Conservation (phyloP, 2,888 invertebrate species). For the Stenoptilia bipunctidactyla region DNA sequence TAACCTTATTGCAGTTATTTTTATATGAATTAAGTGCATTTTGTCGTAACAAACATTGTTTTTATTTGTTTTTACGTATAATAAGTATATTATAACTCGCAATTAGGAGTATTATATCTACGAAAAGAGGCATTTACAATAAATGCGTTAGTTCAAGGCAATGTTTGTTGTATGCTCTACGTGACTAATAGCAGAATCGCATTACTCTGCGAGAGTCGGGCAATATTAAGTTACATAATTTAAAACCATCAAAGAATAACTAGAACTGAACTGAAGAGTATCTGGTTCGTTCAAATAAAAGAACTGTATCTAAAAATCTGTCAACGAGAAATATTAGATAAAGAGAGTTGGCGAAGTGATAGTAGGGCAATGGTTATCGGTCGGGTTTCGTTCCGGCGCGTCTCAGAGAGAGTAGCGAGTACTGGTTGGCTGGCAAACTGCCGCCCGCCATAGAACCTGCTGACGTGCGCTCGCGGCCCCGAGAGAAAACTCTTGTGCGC, state of each 20-base stretch:
- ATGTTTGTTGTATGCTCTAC: slow-evolving; percentile 25
- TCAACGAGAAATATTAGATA: slow-evolving; percentile 24
- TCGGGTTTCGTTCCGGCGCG: slow-evolving; percentile 42
- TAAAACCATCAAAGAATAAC: not conserved
- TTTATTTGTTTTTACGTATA: too few relatives aligned
- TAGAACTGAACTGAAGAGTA: slow-evolving; percentile 1
- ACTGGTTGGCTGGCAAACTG: slow-evolving; percentile 25
- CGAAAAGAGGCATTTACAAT: too few relatives aligned
- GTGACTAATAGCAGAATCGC: slow-evolving; percentile 29
- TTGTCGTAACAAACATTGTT: slow-evolving; percentile 7
- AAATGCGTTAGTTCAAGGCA: too few relatives aligned
- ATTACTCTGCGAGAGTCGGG: slow-evolving; percentile 19
- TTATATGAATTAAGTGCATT: not conserved
- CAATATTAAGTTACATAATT: slow-evolving; percentile 5
- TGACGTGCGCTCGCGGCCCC: slow-evolving; percentile 7
- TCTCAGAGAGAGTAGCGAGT: slow-evolving; percentile 30
- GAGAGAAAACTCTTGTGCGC: not conserved
- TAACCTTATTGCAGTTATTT: too few relatives aligned
- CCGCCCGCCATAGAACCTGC: slow-evolving; percentile 16
- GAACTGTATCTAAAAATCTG: slow-evolving; percentile 10
- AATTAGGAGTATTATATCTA: too few relatives aligned
- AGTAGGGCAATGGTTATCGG: slow-evolving; percentile 51
- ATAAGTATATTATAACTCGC: too few relatives aligned
- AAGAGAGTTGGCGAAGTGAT: slow-evolving; percentile 50
- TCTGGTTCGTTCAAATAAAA: slow-evolving; percentile 10